Percentiles rank a stretch among this genome's conserved stretches.
phyloP scores from a whole-genome alignment of 1,140 invertebrate species.

The Melanaphis sacchari region DNA sequence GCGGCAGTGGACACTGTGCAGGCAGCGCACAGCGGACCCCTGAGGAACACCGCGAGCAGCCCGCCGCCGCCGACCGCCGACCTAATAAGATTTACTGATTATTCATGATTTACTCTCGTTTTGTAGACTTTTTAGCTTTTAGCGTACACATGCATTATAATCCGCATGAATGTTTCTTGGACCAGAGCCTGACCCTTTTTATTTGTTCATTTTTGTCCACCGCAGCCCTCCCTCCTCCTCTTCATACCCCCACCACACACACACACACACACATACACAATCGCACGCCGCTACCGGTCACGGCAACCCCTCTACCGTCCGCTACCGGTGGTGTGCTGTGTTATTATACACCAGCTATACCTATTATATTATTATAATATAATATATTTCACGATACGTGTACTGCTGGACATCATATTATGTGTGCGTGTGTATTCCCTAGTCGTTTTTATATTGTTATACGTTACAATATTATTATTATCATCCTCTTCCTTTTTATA shows the following conservation, averaged over 20 bases:
- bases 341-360: background rate
- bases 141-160: slow-evolving; percentile 25
- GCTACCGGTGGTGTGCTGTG: background rate
- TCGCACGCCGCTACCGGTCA: background rate
- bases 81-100: slow-evolving; percentile 58
- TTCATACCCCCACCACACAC: rapidly evolving
- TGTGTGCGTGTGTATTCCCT: background rate
- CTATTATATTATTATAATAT: background rate
- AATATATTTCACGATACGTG: background rate
- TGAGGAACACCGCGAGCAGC: slow-evolving; percentile 10
- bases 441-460: background rate
- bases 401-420: background rate
- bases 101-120: slow-evolving; percentile 56
- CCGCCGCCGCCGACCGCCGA: background rate
- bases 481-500: background rate
- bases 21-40: slow-evolving; percentile 38
- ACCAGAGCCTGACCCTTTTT: slow-evolving; percentile 55
- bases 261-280: too few relatives aligned
- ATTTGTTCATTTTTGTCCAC: slow-evolving; percentile 30
- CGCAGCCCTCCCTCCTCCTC: background rate
- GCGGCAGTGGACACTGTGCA: background rate
- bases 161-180: slow-evolving; percentile 56
- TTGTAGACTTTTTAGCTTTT: slow-evolving; percentile 57
- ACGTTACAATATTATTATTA: background rate
- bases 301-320: background rate